phyloP scores from a whole-genome alignment of 2,113 vertebrate genomes.

The Crotalus helleri region DNA sequence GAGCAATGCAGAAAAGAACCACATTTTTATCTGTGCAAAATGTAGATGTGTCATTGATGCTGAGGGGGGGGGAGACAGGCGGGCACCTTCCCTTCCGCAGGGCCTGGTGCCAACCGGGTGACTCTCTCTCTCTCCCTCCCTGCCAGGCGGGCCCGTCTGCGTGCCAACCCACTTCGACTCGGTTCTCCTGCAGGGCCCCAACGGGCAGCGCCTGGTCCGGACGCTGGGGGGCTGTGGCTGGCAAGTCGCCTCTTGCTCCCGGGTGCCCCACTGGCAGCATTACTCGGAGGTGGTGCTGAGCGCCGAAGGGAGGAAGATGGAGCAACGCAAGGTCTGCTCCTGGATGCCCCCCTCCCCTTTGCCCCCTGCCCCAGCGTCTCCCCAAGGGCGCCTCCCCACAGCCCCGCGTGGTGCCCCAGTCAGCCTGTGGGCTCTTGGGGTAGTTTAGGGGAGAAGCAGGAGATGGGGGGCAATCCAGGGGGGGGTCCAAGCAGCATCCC shows the following conservation, averaged over 20 bases:
- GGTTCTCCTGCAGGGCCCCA: conserved; percentile 67
- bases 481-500: neutral
- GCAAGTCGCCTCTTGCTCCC: conserved; percentile 68
- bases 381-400: neutral
- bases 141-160: conserved; percentile 66
- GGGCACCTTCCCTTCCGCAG: too few relatives aligned
- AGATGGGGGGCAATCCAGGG: neutral
- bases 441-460: neutral
- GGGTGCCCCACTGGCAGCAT: conserved; percentile 67
- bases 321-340: conserved; percentile 66
- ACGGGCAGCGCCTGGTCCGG: conserved; percentile 64
- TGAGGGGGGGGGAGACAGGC: too few relatives aligned
- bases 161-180: conserved; percentile 72
- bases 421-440: neutral
- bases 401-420: neutral
- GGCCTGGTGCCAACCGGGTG: neutral
- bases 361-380: neutral
- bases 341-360: too few relatives aligned
- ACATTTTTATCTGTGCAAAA: neutral
- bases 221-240: conserved; percentile 60
- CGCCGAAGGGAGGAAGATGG: conserved; percentile 62
- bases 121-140: neutral
- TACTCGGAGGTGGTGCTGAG: conserved; percentile 66
- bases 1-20: neutral
- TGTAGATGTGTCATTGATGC: fast-evolving